Evolutionary conservation across 2,888 invertebrate genomes (phyloP), one percentile per base, ranked within the genome.

Genomic region (Eumerus sabulonum): DNA sequence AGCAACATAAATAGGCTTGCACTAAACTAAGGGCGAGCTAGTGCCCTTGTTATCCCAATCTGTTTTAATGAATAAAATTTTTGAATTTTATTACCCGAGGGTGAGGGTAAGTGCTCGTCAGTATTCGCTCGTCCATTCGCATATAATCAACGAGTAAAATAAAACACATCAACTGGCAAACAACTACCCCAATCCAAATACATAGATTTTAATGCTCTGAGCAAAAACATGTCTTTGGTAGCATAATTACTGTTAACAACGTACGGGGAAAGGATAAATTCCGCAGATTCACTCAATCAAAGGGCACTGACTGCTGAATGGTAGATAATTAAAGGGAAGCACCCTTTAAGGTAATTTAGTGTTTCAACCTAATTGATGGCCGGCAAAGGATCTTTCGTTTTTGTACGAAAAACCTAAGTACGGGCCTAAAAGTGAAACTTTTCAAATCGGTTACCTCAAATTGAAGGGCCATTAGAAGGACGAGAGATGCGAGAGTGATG

Each of bases 1-100:
- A 13, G 40, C 18, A 42, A 3, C 16, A 18, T 1, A 4, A 14
- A 12, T 16, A 19, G 63, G 57, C 67, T 68, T 11, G 63, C 67
- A 62, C 67, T 63, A 38, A 68, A 67, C 57, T 42, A 18, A 40
- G 56, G 67, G 57, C 62, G 67, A 40, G 56, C n/a, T 7, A 27
- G 27, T 7, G 7, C 2, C 27, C 3, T 27, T 72, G 44, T 16
- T 51, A 27, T 54, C 67, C 62, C 53, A 63, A 68, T 73, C 42
- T 70, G 5, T 57, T 72, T 63, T 67, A 77, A 73, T 77, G 73
- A 77, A 77, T 68, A 62, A 57, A 68, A 68, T 11, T 77, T 73
- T 53, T 73, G 48, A 62, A 77, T 77, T 77, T 76, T 60, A 71
- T 76, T 60, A 63, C 63, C 38, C 64, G 27, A 57, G 66, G 72